These are phyloP conservation scores for Athene noctua DNA, from an alignment of 2,113 vertebrate species.

Conservation along the genomic window DNA sequence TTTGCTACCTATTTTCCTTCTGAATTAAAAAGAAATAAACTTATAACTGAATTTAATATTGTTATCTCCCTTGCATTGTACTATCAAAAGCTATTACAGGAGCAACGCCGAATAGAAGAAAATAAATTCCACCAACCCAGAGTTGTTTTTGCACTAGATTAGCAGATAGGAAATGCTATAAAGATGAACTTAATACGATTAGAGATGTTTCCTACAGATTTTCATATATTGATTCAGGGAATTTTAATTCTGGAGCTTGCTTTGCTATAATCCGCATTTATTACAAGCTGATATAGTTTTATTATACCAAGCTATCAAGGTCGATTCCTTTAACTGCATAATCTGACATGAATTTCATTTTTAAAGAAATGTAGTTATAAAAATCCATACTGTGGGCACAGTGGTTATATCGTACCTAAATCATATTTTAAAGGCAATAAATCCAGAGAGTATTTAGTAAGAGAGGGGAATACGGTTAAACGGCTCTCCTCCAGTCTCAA, in stretches of 20 bases:
- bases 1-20: background rate
- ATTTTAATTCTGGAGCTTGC: constrained; percentile 88
- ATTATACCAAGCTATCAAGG: constrained; percentile 71
- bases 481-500: background rate
- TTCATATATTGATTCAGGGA: constrained; percentile 89
- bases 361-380: constrained; percentile 66
- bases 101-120: constrained; percentile 61
- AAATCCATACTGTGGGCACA: constrained; percentile 59
- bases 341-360: constrained; percentile 72
- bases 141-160: constrained; percentile 84
- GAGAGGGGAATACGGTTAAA: background rate
- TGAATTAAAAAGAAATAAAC: constrained; percentile 34
- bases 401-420: constrained; percentile 56
- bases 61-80: constrained; percentile 4
- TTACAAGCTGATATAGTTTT: constrained; percentile 80
- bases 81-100: constrained; percentile 28
- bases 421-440: constrained; percentile 57
- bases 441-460: constrained; percentile 19
- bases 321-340: constrained; percentile 67
- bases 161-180: constrained; percentile 83
- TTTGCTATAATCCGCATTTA: constrained; percentile 87
- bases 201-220: constrained; percentile 83
- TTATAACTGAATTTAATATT: constrained; percentile 2
- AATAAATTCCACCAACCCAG: constrained; percentile 74
- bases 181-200: constrained; percentile 83